A percentile compares a stretch with the other conserved stretches of the same genome.
Evolutionary conservation across 30 jellyfish, hydroid and myxozoan genomes (phyloP).

Genomic region (Catostylus mosaicus): DNA sequence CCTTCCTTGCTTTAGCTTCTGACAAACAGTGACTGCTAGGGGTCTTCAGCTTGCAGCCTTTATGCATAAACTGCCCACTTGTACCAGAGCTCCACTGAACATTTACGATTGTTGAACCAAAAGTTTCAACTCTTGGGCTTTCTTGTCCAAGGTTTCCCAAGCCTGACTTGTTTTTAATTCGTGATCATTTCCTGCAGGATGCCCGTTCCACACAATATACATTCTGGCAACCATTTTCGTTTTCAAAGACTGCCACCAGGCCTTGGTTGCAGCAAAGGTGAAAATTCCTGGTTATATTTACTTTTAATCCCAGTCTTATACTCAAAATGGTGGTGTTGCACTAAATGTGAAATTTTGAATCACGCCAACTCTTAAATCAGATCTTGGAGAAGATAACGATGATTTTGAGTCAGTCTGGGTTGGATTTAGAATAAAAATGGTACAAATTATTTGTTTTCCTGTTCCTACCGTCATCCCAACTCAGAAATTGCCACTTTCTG

Average conservation of each 20-base stretch:
- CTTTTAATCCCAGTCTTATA: neutral
- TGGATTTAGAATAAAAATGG: neutral
- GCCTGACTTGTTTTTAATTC: neutral
- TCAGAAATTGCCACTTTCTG: neutral
- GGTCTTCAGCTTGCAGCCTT: slow-evolving; percentile 1
- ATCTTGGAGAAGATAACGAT: neutral
- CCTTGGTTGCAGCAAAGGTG: neutral
- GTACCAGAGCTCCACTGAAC: neutral
- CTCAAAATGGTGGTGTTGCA: neutral
- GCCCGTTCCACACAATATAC: neutral
- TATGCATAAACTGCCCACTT: neutral
- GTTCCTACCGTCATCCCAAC: slow-evolving; percentile 11
- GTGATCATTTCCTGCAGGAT: neutral
- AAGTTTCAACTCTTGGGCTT: neutral
- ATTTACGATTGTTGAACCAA: neutral
- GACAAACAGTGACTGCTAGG: neutral
- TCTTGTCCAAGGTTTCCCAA: slow-evolving; percentile 4
- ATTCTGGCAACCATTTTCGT: neutral
- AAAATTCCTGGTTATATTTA: neutral
- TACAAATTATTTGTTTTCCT: neutral
- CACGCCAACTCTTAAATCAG: neutral
- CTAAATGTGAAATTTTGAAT: neutral
- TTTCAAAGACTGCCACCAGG: neutral
- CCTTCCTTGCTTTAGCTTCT: neutral
- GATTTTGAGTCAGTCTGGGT: neutral